phyloP scores from a whole-genome alignment of 2,888 invertebrate genomes.

The Cyclophora punctaria region DNA sequence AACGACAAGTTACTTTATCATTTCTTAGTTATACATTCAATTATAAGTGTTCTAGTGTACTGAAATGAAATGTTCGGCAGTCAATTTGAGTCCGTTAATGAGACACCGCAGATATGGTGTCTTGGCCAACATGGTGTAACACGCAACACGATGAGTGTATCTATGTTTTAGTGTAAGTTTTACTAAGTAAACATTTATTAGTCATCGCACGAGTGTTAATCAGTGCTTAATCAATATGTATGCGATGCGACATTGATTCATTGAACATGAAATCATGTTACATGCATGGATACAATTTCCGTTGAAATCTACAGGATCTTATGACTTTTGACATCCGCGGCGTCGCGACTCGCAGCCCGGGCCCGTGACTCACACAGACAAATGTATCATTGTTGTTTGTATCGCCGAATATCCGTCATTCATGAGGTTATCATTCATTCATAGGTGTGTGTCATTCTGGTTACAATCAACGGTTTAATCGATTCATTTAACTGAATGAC shows the following conservation, averaged over 20 bases:
- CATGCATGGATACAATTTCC: conserved; percentile 50
- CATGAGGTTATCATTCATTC: conserved; percentile 34
- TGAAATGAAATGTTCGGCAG: no score
- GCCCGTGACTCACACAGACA: conserved; percentile 39
- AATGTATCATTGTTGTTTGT: conserved; percentile 31
- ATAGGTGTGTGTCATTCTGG: conserved; percentile 17
- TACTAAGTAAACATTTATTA: conserved; percentile 2
- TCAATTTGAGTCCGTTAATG: no score
- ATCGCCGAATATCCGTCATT: conserved; percentile 35
- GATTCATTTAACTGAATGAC: no score
- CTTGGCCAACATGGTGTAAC: no score
- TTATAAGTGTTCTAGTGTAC: conserved; percentile 1
- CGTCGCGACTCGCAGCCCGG: no score
- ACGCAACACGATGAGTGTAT: no score
- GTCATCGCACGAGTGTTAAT: conserved; percentile 11
- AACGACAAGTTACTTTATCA: conserved; percentile 35
- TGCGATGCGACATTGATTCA: conserved; percentile 40
- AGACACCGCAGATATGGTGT: no score
- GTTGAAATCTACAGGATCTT: conserved; percentile 38
- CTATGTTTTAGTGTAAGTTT: no score
- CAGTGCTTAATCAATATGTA: conserved; percentile 20
- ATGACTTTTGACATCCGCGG: conserved; percentile 38
- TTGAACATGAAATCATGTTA: conserved; percentile 47
- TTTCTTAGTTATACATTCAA: conserved; percentile 21
- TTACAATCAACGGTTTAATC: not conserved